Evolutionary conservation across 2,113 vertebrate species (phyloP).

Genomic region (Catagonus wagneri): DNA sequence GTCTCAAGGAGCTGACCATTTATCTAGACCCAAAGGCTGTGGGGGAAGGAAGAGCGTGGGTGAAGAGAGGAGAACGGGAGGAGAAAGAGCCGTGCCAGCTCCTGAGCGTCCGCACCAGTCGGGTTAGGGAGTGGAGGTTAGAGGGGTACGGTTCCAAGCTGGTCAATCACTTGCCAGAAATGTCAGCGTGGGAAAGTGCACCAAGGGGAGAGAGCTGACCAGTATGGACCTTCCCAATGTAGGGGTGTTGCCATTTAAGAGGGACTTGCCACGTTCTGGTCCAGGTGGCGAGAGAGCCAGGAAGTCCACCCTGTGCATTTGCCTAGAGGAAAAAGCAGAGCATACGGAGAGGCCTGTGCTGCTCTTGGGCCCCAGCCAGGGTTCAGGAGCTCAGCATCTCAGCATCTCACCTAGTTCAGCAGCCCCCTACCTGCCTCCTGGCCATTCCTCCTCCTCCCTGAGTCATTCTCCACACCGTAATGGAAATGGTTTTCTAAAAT

Average conservation of each 20-base stretch:
- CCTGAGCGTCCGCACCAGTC: neutral
- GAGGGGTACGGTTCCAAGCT: neutral
- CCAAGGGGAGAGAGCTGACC: neutral
- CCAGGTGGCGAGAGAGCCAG: neutral
- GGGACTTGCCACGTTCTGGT: neutral
- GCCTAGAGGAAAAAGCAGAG: no score
- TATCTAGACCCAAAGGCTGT: neutral
- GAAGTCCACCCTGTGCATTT: neutral
- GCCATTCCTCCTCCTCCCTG: neutral
- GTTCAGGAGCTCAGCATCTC: neutral
- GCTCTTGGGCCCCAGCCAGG: no score
- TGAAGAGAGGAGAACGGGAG: no score
- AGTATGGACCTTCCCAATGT: neutral
- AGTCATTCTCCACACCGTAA: neutral
- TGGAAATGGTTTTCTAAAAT: neutral
- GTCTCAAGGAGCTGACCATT: neutral
- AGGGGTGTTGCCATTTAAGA: neutral
- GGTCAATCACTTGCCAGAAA: neutral
- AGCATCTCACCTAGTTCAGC: neutral
- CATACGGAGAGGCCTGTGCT: rapidly evolving
- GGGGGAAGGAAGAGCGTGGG: neutral
- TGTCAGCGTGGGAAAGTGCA: neutral
- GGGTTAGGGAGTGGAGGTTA: neutral
- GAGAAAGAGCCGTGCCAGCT: neutral
- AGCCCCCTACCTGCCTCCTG: neutral